Evolutionary conservation across 2,797 vertebrate genomes (phyloP).

Genomic region (Potorous gilbertii): DNA sequence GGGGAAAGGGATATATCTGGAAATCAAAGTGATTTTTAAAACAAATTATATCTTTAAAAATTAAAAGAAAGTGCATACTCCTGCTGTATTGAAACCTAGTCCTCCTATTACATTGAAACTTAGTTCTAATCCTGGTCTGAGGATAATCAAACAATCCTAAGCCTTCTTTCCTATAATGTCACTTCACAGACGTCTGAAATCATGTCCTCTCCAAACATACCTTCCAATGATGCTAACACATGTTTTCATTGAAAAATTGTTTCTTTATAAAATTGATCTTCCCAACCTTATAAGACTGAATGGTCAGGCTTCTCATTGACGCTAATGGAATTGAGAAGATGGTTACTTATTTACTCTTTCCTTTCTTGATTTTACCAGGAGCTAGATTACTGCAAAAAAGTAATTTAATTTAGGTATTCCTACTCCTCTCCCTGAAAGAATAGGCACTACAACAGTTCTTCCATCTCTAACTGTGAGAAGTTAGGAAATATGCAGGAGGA

Average conservation of each 20-base stretch:
- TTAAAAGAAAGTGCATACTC: neutral
- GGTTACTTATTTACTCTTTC: neutral
- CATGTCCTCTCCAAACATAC: neutral
- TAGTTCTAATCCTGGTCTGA: neutral
- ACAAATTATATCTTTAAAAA: neutral
- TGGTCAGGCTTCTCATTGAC: neutral
- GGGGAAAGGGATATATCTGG: neutral
- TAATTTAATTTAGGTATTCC: neutral
- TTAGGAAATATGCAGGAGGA: neutral
- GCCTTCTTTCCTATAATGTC: neutral
- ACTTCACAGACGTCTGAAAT: neutral
- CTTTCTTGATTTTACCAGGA: neutral
- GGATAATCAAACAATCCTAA: neutral
- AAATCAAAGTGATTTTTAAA: neutral
- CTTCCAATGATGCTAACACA: neutral
- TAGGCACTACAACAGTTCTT: neutral
- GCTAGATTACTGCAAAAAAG: neutral
- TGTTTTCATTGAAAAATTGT: neutral
- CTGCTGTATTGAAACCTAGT: neutral
- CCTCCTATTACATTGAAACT: neutral
- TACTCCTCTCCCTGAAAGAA: neutral
- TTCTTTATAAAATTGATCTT: neutral
- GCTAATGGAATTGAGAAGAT: neutral
- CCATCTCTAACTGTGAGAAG: neutral
- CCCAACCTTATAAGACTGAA: neutral